Conservation (phyloP, 2,797 vertebrate species). For the Takifugu rubripes region DNA sequence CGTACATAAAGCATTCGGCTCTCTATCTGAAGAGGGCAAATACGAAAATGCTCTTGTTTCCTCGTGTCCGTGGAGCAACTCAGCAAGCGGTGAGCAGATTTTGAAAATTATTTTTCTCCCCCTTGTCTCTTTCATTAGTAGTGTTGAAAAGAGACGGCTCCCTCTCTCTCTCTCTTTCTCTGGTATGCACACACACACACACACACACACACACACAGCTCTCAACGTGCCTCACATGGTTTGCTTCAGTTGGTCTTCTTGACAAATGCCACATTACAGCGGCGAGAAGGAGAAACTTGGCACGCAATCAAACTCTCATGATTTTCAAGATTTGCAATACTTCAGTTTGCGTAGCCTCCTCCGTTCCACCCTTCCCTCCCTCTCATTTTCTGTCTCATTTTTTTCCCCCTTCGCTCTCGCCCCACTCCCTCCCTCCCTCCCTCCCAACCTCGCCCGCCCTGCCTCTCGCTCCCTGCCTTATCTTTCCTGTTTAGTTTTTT, state of each 20-base stretch:
- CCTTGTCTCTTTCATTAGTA: constrained; percentile 73
- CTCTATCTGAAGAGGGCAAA: constrained; percentile 43
- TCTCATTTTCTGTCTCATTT: constrained; percentile 20
- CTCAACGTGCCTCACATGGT: constrained; percentile 62
- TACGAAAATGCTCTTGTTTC: constrained; percentile 34
- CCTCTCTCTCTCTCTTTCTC: constrained; percentile 38
- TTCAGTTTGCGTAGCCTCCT: constrained; percentile 56
- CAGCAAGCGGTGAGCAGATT: constrained; percentile 60
- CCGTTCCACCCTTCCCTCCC: constrained; percentile 30
- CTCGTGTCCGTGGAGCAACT: constrained; percentile 23
- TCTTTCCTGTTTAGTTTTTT: constrained; percentile 55
- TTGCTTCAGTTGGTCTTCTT: constrained; percentile 72
- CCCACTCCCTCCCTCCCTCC: constrained; percentile 7
- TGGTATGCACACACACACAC: constrained; percentile 14
- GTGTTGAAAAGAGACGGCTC: constrained; percentile 65
- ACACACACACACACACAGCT: constrained; percentile 42
- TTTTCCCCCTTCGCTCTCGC: constrained; percentile 13
- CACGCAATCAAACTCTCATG: constrained; percentile 72
- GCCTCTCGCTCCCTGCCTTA: constrained; percentile 48
- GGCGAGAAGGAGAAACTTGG: constrained; percentile 67
- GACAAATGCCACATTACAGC: constrained; percentile 76
- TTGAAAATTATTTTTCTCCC: constrained; percentile 67
- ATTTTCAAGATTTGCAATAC: constrained; percentile 76
- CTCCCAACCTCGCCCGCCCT: constrained; percentile 18
- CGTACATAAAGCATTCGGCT: constrained; percentile 54